Evolutionary conservation across 1,140 invertebrate species (phyloP).

Genomic region (Lepidurus apus): DNA sequence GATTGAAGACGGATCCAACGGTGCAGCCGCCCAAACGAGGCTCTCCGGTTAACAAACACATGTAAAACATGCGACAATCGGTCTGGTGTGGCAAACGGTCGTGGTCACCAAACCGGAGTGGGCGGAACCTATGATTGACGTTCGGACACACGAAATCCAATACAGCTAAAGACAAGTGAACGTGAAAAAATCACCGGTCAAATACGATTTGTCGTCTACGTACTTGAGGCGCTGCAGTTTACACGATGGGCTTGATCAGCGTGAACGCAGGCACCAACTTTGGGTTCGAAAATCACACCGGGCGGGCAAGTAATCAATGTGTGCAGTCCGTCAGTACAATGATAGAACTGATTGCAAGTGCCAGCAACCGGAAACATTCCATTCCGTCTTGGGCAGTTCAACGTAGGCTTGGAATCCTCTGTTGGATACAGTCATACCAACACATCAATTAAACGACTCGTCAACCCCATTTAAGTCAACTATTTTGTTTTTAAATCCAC

Average conservation of each 20-base stretch:
- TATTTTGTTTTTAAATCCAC: neutral
- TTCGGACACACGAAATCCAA: constrained; percentile 45
- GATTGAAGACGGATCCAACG: constrained; percentile 47
- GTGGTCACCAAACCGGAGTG: constrained; percentile 39
- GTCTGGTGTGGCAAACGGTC: constrained; percentile 41
- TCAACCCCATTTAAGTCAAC: neutral
- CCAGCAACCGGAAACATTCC: constrained; percentile 33
- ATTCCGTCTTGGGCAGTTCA: constrained; percentile 32
- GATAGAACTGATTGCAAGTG: constrained; percentile 34
- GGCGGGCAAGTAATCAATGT: constrained; percentile 44
- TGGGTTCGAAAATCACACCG: constrained; percentile 46
- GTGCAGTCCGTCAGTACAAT: constrained; percentile 33
- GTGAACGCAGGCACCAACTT: constrained; percentile 42
- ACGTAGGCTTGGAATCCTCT: constrained; percentile 29
- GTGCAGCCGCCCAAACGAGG: constrained; percentile 45
- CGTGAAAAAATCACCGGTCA: neutral
- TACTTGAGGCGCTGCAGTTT: constrained; percentile 37
- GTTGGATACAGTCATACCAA: neutral
- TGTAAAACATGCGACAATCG: constrained; percentile 45
- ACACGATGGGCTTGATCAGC: constrained; percentile 37
- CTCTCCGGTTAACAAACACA: constrained; percentile 43
- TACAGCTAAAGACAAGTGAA: constrained; percentile 31
- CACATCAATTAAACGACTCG: neutral
- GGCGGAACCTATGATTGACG: constrained; percentile 38
- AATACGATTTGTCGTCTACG: neutral